Conservation (phyloP, 2,888 invertebrate genomes). For the Arctia plantaginis region DNA sequence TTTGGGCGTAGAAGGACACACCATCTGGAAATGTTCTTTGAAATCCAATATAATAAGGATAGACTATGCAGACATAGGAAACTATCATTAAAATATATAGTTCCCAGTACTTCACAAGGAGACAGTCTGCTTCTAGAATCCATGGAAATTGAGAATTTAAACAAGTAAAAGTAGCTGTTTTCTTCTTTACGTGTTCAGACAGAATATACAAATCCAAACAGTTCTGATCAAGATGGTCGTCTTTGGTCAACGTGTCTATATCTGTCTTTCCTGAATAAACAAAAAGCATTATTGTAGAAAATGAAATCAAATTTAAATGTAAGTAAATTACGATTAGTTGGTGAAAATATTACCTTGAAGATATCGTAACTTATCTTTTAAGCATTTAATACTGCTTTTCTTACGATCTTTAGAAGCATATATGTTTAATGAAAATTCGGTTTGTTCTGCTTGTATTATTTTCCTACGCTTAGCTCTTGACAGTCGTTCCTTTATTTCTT, state of each 20-base stretch:
- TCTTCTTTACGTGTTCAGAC: slow-evolving; percentile 80
- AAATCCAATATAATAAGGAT: slow-evolving; percentile 83
- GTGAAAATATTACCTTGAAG: slow-evolving; percentile 67
- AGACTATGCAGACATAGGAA: slow-evolving; percentile 75
- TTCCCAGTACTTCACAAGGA: slow-evolving; percentile 82
- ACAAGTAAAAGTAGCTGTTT: slow-evolving; percentile 70
- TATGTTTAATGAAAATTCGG: slow-evolving; percentile 72
- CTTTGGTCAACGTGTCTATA: slow-evolving; percentile 64
- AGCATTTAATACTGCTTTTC: slow-evolving; percentile 81
- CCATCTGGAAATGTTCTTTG: slow-evolving; percentile 72
- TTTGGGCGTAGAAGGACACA: slow-evolving; percentile 71
- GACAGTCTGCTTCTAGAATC: slow-evolving; percentile 80
- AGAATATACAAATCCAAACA: slow-evolving; percentile 80
- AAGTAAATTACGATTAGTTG: background rate
- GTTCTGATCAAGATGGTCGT: slow-evolving; percentile 72
- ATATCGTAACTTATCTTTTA: slow-evolving; percentile 80
- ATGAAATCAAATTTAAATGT: background rate
- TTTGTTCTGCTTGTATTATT: slow-evolving; percentile 50
- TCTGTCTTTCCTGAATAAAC: slow-evolving; percentile 67
- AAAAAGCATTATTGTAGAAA: background rate
- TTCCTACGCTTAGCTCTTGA: slow-evolving; percentile 62
- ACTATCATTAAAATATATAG: slow-evolving; percentile 75
- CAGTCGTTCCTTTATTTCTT: slow-evolving; percentile 71
- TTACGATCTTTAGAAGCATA: slow-evolving; percentile 79
- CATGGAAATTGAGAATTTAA: slow-evolving; percentile 76